These are phyloP conservation scores for Gobius niger DNA, from an alignment of 2,113 vertebrate genomes.

Conservation along the genomic window DNA sequence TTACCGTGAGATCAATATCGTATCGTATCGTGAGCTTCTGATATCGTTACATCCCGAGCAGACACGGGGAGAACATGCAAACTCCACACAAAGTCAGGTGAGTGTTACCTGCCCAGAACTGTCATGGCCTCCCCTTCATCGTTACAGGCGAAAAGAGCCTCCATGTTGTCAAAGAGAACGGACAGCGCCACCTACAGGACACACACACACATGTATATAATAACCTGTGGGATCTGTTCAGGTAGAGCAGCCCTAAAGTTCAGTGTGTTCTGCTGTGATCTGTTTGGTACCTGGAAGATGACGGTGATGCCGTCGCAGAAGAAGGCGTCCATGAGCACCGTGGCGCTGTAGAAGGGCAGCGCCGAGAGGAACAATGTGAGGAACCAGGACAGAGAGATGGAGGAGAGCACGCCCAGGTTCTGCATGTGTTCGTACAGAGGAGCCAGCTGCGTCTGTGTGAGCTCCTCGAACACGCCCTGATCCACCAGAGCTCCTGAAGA, in stretches of 20 bases:
- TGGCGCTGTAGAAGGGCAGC: slow-evolving; percentile 95
- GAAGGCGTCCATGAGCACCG: slow-evolving; percentile 95
- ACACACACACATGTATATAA: not conserved
- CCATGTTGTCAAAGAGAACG: slow-evolving; percentile 93
- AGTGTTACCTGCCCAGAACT: slow-evolving; percentile 86
- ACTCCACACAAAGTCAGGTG: too few species aligned
- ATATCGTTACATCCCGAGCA: too few species aligned
- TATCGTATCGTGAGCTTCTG: too few species aligned
- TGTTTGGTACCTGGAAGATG: slow-evolving; percentile 81
- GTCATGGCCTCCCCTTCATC: slow-evolving; percentile 99
- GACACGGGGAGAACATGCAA: too few species aligned
- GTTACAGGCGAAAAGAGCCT: slow-evolving; percentile 83
- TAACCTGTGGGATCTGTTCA: too few species aligned
- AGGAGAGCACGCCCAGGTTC: slow-evolving; percentile 93
- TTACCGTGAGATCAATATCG: too few species aligned
- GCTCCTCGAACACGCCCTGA: slow-evolving; percentile 96
- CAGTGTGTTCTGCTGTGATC: not conserved
- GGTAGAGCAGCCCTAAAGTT: not conserved
- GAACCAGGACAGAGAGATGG: slow-evolving; percentile 97
- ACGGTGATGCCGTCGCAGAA: slow-evolving; percentile 97
- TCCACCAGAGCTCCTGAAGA: slow-evolving; percentile 90
- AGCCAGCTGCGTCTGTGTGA: slow-evolving; percentile 87
- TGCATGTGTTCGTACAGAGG: slow-evolving; percentile 94
- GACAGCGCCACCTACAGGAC: slow-evolving; percentile 83
- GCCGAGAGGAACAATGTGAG: slow-evolving; percentile 95